Evolutionary conservation across 2,888 invertebrate genomes (phyloP).

Genomic region (Drosophila bunnanda): DNA sequence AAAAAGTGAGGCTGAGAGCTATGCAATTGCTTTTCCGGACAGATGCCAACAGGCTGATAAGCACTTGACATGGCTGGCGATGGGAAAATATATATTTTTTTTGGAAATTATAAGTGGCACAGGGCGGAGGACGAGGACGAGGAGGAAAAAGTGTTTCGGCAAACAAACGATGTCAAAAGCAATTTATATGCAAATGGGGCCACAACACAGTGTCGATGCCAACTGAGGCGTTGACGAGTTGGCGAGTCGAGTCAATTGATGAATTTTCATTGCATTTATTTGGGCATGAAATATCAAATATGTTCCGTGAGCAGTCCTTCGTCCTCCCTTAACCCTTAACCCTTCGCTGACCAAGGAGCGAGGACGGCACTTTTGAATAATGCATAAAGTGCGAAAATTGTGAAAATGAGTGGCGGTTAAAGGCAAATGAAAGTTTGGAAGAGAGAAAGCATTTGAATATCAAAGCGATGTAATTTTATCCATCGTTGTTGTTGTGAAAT

Average conservation of each 20-base stretch:
- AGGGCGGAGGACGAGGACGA: not conserved
- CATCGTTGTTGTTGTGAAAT: slow-evolving; percentile 3
- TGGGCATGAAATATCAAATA: slow-evolving; percentile 71
- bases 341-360: slow-evolving; percentile 52
- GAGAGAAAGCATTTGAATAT: slow-evolving; percentile 72
- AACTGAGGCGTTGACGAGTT: slow-evolving; percentile 47
- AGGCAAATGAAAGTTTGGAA: slow-evolving; percentile 60
- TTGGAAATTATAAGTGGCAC: slow-evolving; percentile 23
- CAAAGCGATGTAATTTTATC: slow-evolving; percentile 62
- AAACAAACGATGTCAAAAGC: slow-evolving; percentile 67
- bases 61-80: slow-evolving; percentile 51
- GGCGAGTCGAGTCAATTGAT: slow-evolving; percentile 69
- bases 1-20: slow-evolving; percentile 57
- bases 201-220: slow-evolving; percentile 44
- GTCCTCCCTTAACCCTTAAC: slow-evolving; percentile 60
- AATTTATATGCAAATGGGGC: slow-evolving; percentile 81
- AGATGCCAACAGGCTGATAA: slow-evolving; percentile 71
- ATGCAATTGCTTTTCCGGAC: slow-evolving; percentile 62
- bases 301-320: slow-evolving; percentile 40
- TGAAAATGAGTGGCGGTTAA: slow-evolving; percentile 65
- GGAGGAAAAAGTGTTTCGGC: slow-evolving; percentile 42
- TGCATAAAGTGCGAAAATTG: slow-evolving; percentile 67
- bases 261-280: slow-evolving; percentile 77
- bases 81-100: slow-evolving; percentile 24
- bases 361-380: slow-evolving; percentile 67